Conservation (phyloP, 1,140 invertebrate genomes). For the Lasioglossum baleicum region DNA sequence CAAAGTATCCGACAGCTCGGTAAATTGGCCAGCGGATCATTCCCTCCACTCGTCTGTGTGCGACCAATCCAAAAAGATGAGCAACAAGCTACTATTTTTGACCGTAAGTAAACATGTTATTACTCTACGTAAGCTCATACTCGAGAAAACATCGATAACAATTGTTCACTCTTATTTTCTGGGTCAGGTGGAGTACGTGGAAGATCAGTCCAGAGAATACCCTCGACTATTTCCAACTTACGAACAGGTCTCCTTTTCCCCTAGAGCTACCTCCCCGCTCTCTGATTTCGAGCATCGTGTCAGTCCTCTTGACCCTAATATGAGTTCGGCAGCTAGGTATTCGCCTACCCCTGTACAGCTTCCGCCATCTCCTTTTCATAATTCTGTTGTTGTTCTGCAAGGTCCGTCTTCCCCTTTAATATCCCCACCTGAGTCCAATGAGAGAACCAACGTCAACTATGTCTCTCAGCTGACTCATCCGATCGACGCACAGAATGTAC, state of each 20-base stretch:
- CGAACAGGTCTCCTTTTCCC: slow-evolving; percentile 77
- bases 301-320: slow-evolving; percentile 82
- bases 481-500: slow-evolving; percentile 61
- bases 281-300: slow-evolving; percentile 81
- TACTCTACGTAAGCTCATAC: neutral
- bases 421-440: slow-evolving; percentile 66
- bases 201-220: slow-evolving; percentile 76
- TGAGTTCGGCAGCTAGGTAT: slow-evolving; percentile 82
- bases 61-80: slow-evolving; percentile 69
- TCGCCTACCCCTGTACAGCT: slow-evolving; percentile 80
- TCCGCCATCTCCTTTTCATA: slow-evolving; percentile 77
- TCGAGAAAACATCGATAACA: neutral
- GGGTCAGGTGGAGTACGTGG: slow-evolving; percentile 81
- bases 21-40: slow-evolving; percentile 66
- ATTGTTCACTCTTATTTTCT: neutral
- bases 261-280: slow-evolving; percentile 76
- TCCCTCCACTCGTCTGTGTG: slow-evolving; percentile 58
- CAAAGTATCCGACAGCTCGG: slow-evolving; percentile 64
- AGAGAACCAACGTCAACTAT: slow-evolving; percentile 70
- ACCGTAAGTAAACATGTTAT: slow-evolving; percentile 68
- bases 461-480: slow-evolving; percentile 68
- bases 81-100: slow-evolving; percentile 73
- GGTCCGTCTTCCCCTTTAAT: slow-evolving; percentile 74
- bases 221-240: slow-evolving; percentile 76
- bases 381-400: slow-evolving; percentile 80